phyloP scores from a whole-genome alignment of 2,797 vertebrate species.

The Echiichthys vipera region DNA sequence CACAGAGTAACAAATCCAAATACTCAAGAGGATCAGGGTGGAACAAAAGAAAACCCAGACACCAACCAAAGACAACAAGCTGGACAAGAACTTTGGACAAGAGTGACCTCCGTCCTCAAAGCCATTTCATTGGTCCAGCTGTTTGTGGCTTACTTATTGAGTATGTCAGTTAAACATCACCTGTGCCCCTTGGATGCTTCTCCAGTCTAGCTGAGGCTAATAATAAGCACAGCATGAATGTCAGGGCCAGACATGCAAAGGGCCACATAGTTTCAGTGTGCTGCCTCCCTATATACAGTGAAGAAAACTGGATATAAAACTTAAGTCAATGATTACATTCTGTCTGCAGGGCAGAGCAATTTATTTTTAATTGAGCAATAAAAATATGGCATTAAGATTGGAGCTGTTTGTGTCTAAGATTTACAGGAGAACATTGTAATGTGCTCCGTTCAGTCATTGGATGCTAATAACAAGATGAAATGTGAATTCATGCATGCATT shows the following conservation, averaged over 20 bases:
- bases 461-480: conserved; percentile 30
- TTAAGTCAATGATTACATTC: conserved; percentile 5
- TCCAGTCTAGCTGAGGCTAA: conserved; percentile 65
- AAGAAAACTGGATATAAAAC: conserved; percentile 8
- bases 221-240: conserved; percentile 68
- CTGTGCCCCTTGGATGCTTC: conserved; percentile 40
- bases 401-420: conserved; percentile 12
- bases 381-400: not conserved
- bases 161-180: conserved; percentile 72
- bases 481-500: conserved; percentile 58
- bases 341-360: not conserved
- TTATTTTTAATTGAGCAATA: conserved; percentile 22
- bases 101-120: conserved; percentile 33
- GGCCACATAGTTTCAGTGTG: conserved; percentile 28
- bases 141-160: conserved; percentile 81
- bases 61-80: conserved; percentile 40
- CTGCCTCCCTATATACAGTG: not conserved
- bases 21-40: conserved; percentile 1
- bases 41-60: conserved; percentile 19
- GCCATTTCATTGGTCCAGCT: conserved; percentile 70
- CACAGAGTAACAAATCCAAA: not conserved
- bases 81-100: conserved; percentile 59
- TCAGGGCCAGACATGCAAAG: conserved; percentile 40
- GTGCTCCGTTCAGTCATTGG: not conserved
- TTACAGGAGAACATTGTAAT: conserved; percentile 32